Evolutionary conservation across 2,113 vertebrate species (phyloP), one percentile per base, ranked within the genome.

Genomic region (Herpailurus yagouaroundi): DNA sequence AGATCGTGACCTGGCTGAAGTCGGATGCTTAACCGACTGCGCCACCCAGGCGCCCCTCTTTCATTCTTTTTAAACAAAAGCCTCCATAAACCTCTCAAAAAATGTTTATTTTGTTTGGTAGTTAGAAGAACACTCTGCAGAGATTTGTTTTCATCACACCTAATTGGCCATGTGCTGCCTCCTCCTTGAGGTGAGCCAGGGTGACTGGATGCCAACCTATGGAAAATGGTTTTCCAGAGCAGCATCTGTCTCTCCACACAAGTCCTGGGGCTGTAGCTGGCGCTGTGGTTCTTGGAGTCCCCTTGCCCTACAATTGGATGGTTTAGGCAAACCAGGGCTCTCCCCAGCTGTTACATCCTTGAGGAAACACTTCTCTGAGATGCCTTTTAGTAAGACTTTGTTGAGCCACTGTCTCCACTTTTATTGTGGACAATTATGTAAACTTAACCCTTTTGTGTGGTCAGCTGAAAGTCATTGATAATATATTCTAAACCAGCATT

Each of bases 171-270:
- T 69, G 12, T 27, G 97, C 89, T 96, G 92, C 68, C 36, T 97
- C 77, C 74, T 98, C 89, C 83, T 97, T 89, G 90, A 63, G 93
- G 97, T 55, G 95, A 98, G 98, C 98, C 96, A 71, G 95, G 97
- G 97, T 96, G 97, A 95, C 98, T 73, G 89, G 92, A 98, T 95
- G 98, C 97, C 31, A 25, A 86, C 86, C 97, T 89, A 27, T 57
- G 84, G 97, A 98, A 97, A 89, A 94, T 45, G 55, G 76, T 83
- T 98, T 98, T 94, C 97, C 96, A 98, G 97, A 94, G 87, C 91
- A 98, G 96, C 97, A 98, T 98, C 98, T 98, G 98, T 97, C 95
- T 98, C 97, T 92, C 77, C 73, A 81, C 27, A 21, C 52, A 95
- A 97, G 88, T 98, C 98, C 98, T 97, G 97, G 96, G 98, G 97